These are phyloP conservation scores for Coccyzus lansbergi DNA, from an alignment of 2,797 vertebrate species.

Conservation along the genomic window DNA sequence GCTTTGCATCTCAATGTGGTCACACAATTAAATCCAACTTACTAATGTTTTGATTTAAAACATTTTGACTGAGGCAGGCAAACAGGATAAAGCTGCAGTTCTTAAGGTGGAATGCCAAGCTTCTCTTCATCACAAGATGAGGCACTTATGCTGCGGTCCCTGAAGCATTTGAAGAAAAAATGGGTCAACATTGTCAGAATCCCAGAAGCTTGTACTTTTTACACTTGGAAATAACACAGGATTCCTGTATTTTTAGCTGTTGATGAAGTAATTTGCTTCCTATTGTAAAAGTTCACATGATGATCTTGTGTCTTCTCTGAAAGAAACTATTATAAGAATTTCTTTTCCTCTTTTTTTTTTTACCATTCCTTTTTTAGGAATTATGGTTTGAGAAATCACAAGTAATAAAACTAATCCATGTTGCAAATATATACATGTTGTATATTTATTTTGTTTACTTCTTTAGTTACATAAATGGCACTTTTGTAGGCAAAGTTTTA, in stretches of 20 bases:
- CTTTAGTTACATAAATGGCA: background rate
- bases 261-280: slow-evolving; percentile 36
- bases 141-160: background rate
- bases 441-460: background rate
- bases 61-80: background rate
- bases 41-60: background rate
- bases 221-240: background rate
- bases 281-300: slow-evolving; percentile 38
- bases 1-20: background rate
- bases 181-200: background rate
- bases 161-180: slow-evolving; percentile 44
- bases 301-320: slow-evolving; percentile 17
- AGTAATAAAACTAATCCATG: background rate
- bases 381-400: background rate
- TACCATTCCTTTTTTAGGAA: background rate
- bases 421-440: background rate
- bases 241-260: slow-evolving; percentile 52
- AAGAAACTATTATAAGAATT: background rate
- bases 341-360: background rate
- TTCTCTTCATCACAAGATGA: slow-evolving; percentile 8
- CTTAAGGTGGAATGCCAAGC: background rate
- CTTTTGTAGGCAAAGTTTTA: background rate
- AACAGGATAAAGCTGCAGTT: slow-evolving; percentile 6
- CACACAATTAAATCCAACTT: background rate
- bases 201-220: background rate